phyloP scores from a whole-genome alignment of 2,113 vertebrate genomes.

The Tyto alba region DNA sequence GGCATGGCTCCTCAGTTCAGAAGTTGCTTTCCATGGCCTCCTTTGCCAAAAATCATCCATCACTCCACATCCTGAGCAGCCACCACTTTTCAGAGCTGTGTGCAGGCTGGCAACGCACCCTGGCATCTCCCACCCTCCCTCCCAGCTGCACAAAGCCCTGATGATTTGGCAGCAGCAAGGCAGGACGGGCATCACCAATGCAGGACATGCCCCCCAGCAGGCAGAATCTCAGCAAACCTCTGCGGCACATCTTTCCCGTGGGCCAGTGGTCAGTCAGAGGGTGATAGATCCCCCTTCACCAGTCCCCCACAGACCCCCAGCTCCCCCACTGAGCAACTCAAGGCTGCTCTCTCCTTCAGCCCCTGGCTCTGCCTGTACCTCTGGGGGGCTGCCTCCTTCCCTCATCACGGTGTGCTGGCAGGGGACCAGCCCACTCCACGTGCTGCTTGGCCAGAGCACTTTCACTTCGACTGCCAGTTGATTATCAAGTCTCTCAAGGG shows the following conservation, averaged over 20 bases:
- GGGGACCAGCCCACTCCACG: background rate
- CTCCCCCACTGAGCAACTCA: background rate
- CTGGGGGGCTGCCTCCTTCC: background rate
- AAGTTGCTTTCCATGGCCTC: background rate
- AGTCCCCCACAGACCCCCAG: background rate
- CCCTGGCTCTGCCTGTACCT: background rate
- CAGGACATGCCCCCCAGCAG: background rate
- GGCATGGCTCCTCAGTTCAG: background rate
- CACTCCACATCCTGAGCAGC: background rate
- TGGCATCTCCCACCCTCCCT: background rate
- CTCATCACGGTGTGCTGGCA: background rate
- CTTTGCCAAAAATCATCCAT: background rate
- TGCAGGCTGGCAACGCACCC: background rate
- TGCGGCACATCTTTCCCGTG: accelerated
- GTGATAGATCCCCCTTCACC: background rate
- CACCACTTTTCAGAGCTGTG: background rate
- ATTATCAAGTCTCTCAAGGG: background rate
- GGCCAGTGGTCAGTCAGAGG: background rate
- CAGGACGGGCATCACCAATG: background rate
- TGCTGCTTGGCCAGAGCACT: background rate
- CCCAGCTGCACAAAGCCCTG: background rate
- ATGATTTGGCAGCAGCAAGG: background rate
- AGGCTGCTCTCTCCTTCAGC: background rate
- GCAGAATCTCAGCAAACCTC: background rate
- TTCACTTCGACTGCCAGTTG: background rate